Percentiles rank a stretch among this genome's conserved stretches.
Conservation (phyloP, 2,797 vertebrate species). For the Eutrigla gurnardus region DNA sequence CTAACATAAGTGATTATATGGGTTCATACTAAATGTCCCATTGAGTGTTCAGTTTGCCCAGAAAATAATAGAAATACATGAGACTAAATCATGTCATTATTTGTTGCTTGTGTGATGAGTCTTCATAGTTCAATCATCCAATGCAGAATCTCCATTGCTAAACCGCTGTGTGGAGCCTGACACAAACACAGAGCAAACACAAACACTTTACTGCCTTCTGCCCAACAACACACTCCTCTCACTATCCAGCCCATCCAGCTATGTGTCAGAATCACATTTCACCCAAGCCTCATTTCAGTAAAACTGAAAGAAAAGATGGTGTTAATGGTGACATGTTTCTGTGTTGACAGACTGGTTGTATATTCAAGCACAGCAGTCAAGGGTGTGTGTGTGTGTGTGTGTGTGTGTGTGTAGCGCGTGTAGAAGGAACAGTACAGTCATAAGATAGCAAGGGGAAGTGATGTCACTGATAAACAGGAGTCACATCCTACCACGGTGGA, state of each 20-base stretch:
- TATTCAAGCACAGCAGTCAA: not conserved
- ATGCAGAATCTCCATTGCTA: not conserved
- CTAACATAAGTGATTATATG: not conserved
- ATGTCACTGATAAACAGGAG: slow-evolving; percentile 51
- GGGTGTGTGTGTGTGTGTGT: slow-evolving; percentile 4
- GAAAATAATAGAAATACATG: not conserved
- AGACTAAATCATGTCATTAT: not conserved
- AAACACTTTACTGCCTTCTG: not conserved
- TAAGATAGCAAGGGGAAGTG: slow-evolving; percentile 45
- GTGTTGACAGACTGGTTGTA: not conserved
- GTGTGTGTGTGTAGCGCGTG: slow-evolving; percentile 8
- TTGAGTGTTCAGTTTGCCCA: not conserved
- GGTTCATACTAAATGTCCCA: not conserved
- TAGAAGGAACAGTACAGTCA: not conserved
- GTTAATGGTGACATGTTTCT: not conserved
- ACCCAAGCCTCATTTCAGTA: too few species aligned
- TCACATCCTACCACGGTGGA: slow-evolving; percentile 74
- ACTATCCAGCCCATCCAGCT: not conserved
- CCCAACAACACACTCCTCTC: not conserved
- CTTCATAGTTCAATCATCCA: not conserved
- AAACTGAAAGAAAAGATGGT: too few species aligned
- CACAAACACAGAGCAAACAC: not conserved
- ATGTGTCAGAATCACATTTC: not conserved
- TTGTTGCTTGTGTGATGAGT: not conserved
- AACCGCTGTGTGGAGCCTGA: not conserved